Evolutionary conservation across 2,797 vertebrate genomes (phyloP), one percentile per base, ranked within the genome.

Genomic region (Pseudotriccus pelzelni): DNA sequence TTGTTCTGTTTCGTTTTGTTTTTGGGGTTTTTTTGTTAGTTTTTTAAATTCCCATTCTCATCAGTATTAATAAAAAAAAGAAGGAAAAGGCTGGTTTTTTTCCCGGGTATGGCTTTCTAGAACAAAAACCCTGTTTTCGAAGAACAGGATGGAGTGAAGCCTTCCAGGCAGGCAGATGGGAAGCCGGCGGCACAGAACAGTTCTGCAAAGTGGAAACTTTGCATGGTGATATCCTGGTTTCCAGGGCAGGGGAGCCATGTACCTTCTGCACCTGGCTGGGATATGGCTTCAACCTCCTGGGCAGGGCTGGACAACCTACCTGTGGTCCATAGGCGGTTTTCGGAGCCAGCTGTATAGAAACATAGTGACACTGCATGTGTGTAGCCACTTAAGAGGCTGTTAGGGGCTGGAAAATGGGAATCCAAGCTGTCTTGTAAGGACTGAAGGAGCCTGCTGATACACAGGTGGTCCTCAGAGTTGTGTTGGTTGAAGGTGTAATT

Each of bases 151-250:
- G 7, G 52, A 95, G 79, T 5, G 2, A 72, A 94, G 92, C 82
- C 94, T 96, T 95, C 84, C 96, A 94, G 94, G 92, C 84, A 79
- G 76, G 91, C 95, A 94, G 92, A 89, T 96, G 94, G 89, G 55
- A 34, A 91, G 91, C 91, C 5, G 21, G 52, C 6, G 23, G 90
- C 85, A 36, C 82, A 88, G 78, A 94, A 25, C 62, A 0, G 2
- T 70, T 84, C 63, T 56, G 79, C 59, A 55, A 13, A 79, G 77
- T 79, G 80, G 66, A 84, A 70, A 25, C 22, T 73, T 91, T 74
- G 50, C 22, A 2, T 73, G 52, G 82, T 87, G 59, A 39, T 23
- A 9, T 47, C 80, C 36, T 0, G 2, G 11, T 73, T 76, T 83
- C 49, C 1, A 2, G 56, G 43, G 53, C 49, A 74, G 46, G 75